These are phyloP conservation scores for Dendrocincla tyrannina DNA, from an alignment of 2,797 vertebrate genomes.

Conservation along the genomic window DNA sequence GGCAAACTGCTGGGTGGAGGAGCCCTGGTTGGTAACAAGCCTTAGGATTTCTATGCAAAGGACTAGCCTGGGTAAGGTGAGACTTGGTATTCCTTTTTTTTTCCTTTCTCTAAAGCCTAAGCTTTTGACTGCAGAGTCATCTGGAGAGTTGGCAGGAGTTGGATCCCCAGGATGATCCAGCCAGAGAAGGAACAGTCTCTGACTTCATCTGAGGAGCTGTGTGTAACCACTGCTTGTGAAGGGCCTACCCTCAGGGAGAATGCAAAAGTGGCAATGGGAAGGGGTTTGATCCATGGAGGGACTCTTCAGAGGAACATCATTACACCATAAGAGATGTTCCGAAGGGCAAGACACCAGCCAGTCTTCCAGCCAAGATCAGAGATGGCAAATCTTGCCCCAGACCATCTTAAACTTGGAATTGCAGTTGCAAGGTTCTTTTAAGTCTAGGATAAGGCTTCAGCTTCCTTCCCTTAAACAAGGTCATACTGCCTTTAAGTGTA, in stretches of 20 bases:
- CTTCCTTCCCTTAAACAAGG: constrained; percentile 48
- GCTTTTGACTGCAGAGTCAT: neutral
- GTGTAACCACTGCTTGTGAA: neutral
- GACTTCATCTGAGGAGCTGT: neutral
- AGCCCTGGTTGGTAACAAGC: neutral
- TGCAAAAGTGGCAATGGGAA: neutral
- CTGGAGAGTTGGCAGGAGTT: neutral
- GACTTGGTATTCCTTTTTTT: neutral
- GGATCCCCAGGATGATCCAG: neutral
- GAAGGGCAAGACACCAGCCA: constrained; percentile 42
- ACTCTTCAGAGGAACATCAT: constrained; percentile 7
- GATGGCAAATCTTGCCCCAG: constrained; percentile 4
- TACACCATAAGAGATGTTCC: constrained; percentile 1
- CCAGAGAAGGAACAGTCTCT: neutral
- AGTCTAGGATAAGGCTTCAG: neutral
- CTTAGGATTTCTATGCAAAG: neutral
- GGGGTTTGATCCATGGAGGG: neutral
- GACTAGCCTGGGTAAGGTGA: neutral
- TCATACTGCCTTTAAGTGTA: constrained; percentile 2
- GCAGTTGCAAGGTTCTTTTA: constrained; percentile 33
- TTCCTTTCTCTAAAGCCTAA: neutral
- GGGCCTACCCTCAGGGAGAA: neutral
- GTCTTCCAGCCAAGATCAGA: constrained; percentile 57
- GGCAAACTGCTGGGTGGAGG: neutral
- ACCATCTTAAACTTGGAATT: constrained; percentile 27